These are phyloP conservation scores for Gryon sp. DNA, from an alignment of 1,140 invertebrate genomes.

Conservation along the genomic window DNA sequence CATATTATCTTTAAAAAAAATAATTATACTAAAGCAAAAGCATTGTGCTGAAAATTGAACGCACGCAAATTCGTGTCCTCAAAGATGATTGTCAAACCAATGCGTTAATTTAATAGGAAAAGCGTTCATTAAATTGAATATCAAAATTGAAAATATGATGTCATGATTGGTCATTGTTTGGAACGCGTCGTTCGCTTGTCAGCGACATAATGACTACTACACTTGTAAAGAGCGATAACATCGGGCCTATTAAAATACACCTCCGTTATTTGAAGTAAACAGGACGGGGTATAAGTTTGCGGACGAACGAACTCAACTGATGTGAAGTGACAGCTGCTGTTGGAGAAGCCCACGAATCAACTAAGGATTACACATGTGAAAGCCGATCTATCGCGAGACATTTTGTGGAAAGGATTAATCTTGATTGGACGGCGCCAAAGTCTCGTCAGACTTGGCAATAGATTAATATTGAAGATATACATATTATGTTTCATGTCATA, in stretches of 20 bases:
- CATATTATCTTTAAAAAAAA: too few relatives aligned
- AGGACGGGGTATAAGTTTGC: slow-evolving; percentile 38
- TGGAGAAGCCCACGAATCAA: slow-evolving; percentile 6
- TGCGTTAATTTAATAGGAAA: too few relatives aligned
- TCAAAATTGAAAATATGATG: too few relatives aligned
- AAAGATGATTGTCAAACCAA: too few relatives aligned
- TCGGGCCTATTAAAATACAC: slow-evolving; percentile 42
- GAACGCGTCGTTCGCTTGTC: slow-evolving; percentile 13
- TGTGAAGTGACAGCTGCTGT: slow-evolving; percentile 47
- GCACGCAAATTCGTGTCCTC: too few relatives aligned
- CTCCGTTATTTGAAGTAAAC: slow-evolving; percentile 23
- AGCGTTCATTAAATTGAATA: too few relatives aligned
- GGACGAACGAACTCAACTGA: slow-evolving; percentile 14
- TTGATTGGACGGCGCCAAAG: slow-evolving; percentile 34
- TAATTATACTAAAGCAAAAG: too few relatives aligned
- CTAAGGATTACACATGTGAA: slow-evolving; percentile 12
- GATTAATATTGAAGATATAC: slow-evolving; percentile 1
- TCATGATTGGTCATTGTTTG: slow-evolving; percentile 36
- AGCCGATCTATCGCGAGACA: slow-evolving; percentile 11
- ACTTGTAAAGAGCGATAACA: slow-evolving; percentile 28
- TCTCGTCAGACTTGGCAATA: slow-evolving; percentile 30
- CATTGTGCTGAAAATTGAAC: too few relatives aligned
- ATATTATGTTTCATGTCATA: too few relatives aligned
- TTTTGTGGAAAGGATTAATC: slow-evolving; percentile 47
- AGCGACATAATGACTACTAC: slow-evolving; percentile 30